Base-by-base conservation (phyloP, 2,113 vertebrate species). In the Clupea harengus region DNA sequence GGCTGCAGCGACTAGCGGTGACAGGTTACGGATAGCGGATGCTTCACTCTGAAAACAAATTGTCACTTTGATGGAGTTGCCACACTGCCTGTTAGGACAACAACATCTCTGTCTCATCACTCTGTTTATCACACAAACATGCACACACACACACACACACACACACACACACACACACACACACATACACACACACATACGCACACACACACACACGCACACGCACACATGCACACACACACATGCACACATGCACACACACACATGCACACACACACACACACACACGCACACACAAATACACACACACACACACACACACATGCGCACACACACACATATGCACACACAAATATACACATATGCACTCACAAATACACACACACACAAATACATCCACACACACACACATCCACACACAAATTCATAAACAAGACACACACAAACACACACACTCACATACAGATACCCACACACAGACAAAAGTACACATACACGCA, bases 11-110 rank as follows among this genome's bases (percentile, higher is more conserved):
- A 54, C 13, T 54, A 54, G 17, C 50, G 75, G 86, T 86, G 86
- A 89, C 83, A 80, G 72, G 39, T 83, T 85, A 90, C 88, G 85
- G 88, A 91, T 92, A 89, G 86, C 89, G 87, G 83, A 85, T 89
- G 88, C 85, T 87, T 85, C 81, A 67, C 85, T 87, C 86, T 85
- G 80, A 90, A 90, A 92, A 90, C 89, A 91, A 90, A 91, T 90
- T 88, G 89, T 90, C 89, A 91, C 87, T 89, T 91, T 90, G 88
- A 91, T 87, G 91, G 87, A 88, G 86, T 91, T 87, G 85, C 90
- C 89, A 90, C 89, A 90, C 88, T 85, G 86, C 85, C 87, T 89
- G 88, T 75, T 85, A 85, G 75, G 83, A 88, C 84, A 85, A 88
- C 86, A 83, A 81, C 75, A 87, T 52, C 84, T 87, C 84, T 82